These are phyloP conservation scores for Pseudolaguvia tuberculata DNA, from an alignment of 2,113 vertebrate genomes.

Conservation along the genomic window DNA sequence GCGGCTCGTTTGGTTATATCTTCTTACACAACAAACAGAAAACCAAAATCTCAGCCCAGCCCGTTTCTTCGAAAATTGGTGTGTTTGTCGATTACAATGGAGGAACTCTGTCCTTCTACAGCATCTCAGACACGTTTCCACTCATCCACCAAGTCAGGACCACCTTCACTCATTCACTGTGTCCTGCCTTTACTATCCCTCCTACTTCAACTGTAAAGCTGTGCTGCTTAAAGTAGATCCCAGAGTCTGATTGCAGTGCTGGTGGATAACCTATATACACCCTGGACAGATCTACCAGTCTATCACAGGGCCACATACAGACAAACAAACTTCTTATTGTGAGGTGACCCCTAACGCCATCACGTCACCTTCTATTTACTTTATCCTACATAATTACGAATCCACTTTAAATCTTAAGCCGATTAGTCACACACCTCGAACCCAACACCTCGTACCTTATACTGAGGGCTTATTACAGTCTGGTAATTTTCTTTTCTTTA, in stretches of 20 bases:
- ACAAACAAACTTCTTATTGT: too few relatives aligned
- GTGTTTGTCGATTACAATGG: constrained; percentile 21
- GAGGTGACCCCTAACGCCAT: too few relatives aligned
- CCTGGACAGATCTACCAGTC: too few relatives aligned
- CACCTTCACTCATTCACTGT: background rate
- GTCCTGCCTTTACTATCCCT: background rate
- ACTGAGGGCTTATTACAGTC: too few relatives aligned
- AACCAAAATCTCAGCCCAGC: background rate
- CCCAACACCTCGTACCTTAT: too few relatives aligned
- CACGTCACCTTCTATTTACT: too few relatives aligned
- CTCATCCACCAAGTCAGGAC: background rate
- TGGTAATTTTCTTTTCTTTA: too few relatives aligned
- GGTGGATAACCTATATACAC: too few relatives aligned
- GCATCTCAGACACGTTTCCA: background rate
- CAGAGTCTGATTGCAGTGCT: background rate
- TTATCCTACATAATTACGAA: too few relatives aligned
- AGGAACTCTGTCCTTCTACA: constrained; percentile 6
- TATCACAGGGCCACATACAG: too few relatives aligned
- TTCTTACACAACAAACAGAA: constrained; percentile 29
- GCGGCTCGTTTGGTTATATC: background rate
- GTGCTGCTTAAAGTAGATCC: background rate
- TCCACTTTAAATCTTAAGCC: too few relatives aligned
- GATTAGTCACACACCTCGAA: too few relatives aligned
- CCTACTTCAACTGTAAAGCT: background rate
- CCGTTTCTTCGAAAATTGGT: background rate